Base-by-base conservation (phyloP, 2,797 vertebrate genomes). In the Garrulus glandarius region DNA sequence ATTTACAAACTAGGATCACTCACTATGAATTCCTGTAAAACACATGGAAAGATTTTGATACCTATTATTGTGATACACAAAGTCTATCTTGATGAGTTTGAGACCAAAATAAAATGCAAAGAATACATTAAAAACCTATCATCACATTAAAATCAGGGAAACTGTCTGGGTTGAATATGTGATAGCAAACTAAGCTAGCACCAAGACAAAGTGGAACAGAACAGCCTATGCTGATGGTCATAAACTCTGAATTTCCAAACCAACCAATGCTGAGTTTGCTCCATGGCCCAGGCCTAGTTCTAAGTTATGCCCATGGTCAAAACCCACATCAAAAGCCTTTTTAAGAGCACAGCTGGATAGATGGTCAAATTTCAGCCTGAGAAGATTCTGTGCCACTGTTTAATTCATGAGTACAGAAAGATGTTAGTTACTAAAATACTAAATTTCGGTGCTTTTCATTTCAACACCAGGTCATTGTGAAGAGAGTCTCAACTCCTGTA, bases 191-290 rank as follows among this genome's bases (percentile, higher is more conserved):
- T 84, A 55, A 77, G 9, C 6, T 65, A 59, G 10, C 36, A 59
- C 15, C 39, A 55, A 52, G 13, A 16, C 22, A 70, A 87, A 76
- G 8, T 43, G 34, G 13, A 34, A 46, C 19, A 60, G 30, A 78
- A 18, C 7, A 75, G 13, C 3, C 14, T 52, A 20, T 36, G 8
- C 2, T 0, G 0, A 29, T 24, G 59, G 11, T 23, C 11, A 39
- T 65, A 78, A 74, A 36, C 7, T 76, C 22, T 39, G 17, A 70
- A 59, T 84, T 81, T 74, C 27, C 32, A n/a, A 59, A 92, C 14
- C 9, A 55, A 50, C 18, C 36, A n/a, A 15, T 44, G 15, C 20
- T 87, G 44, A 81, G 65, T 23, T 18, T 36, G 6, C 8, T 78
- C 7, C 6, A 32, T 29, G 32, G 6, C 4, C 21, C 2, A 8